These are phyloP conservation scores for Enteromius radiatus DNA, from an alignment of 2,797 vertebrate species.

Conservation along the genomic window DNA sequence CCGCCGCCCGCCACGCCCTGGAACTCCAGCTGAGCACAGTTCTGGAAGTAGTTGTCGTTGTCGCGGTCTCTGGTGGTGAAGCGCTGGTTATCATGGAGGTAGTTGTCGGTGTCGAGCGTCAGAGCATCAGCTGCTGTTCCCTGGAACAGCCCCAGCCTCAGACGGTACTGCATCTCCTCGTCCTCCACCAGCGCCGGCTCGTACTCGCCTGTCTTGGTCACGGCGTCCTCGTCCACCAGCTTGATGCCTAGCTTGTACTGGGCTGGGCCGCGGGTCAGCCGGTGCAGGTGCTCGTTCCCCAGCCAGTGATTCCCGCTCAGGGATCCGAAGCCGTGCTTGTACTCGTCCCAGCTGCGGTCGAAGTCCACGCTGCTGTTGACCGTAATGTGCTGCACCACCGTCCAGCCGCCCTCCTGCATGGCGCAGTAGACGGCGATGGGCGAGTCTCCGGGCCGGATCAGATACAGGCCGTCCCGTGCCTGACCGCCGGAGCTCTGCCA, in stretches of 20 bases:
- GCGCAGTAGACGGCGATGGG: constrained; percentile 81
- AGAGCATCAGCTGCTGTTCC: constrained; percentile 84
- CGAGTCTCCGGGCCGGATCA: constrained; percentile 80
- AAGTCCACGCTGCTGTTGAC: constrained; percentile 84
- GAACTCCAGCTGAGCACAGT: constrained; percentile 84
- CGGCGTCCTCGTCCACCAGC: constrained; percentile 79
- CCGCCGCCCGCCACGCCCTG: constrained; percentile 81
- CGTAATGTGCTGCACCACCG: constrained; percentile 86
- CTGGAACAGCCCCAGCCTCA: constrained; percentile 84
- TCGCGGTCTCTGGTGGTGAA: constrained; percentile 88
- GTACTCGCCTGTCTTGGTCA: constrained; percentile 81
- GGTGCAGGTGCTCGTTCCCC: constrained; percentile 85
- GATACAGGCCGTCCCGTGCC: constrained; percentile 82
- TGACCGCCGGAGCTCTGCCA: constrained; percentile 79
- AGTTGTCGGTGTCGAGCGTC: constrained; percentile 85
- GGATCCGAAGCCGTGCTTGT: constrained; percentile 82
- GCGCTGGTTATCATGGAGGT: constrained; percentile 89
- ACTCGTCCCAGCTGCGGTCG: constrained; percentile 84
- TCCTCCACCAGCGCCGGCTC: constrained; percentile 82
- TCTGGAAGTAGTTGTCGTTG: constrained; percentile 88
- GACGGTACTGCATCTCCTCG: constrained; percentile 78
- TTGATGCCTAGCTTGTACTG: constrained; percentile 83
- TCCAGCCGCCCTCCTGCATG: constrained; percentile 91
- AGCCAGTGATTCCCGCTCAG: constrained; percentile 85
- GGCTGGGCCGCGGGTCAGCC: constrained; percentile 75